Evolutionary conservation across 92 coral and sea anemone species (phyloP), one percentile per base, ranked within the genome.

Genomic region (Epizoanthus fatuus): DNA sequence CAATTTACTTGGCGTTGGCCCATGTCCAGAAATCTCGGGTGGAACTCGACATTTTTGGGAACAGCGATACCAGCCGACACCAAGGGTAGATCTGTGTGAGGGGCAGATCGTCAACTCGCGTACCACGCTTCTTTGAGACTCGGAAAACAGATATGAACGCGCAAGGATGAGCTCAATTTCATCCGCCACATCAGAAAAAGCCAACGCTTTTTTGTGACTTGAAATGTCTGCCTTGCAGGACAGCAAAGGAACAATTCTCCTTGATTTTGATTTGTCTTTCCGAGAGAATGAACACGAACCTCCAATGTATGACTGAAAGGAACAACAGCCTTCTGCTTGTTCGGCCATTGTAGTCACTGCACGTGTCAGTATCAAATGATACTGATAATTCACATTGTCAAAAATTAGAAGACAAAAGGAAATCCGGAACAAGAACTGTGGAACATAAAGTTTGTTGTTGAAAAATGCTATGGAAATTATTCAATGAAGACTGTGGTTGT

Each of bases 1-100:
- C 53, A 42, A n/a, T 44, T 70, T 53, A 42, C 25, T 53, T 29
- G 75, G 75, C 20, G 44, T 40, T 40, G 44, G 44, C 5, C 44
- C 44, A 40, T 40, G 47, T 42, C 47, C 0, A 42, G 47, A 42
- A 42, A 42, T 42, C 0, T 42, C 6, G 5, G 47, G 47, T 0
- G 4, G 4, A 16, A 72, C 63, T 29, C 63, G 79, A 56, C 79
- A 72, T 60, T 72, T 72, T 37, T 72, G 63, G 53, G 47, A 52
- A 25, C 63, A 72, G 7, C 63, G 79, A 51, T 72, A 72, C 79
- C 79, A 72, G 40, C 62, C 79, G 19, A 72, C 25, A 8, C 79
- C 63, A 29, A 52, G 63, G 35, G 25, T 52, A 35, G 29, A 72
- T 37, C 79, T 60, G 54, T 72, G 79, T 12, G 63, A 52, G 12